These are phyloP conservation scores for Syngnathus scovelli DNA, from an alignment of 2,113 vertebrate species.

Conservation along the genomic window DNA sequence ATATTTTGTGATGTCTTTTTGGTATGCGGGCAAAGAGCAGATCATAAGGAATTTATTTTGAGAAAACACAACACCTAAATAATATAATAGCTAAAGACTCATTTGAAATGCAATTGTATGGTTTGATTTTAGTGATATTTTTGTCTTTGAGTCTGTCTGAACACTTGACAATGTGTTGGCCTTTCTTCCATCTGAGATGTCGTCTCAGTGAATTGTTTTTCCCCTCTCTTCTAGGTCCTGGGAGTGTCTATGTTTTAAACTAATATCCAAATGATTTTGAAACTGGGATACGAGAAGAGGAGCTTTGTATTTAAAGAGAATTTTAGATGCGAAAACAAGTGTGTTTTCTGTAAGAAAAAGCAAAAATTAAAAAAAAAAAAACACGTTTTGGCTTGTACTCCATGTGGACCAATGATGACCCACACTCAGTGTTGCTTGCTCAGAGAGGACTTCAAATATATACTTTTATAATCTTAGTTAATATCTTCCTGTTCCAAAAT, in stretches of 20 bases:
- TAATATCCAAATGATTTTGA: conserved; percentile 65
- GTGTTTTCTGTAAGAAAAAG: conserved; percentile 80
- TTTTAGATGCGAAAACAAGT: conserved; percentile 87
- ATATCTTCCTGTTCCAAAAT: conserved; percentile 71
- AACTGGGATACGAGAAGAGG: conserved; percentile 80
- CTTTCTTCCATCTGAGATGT: background rate
- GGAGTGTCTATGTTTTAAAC: conserved; percentile 99
- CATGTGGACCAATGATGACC: conserved; percentile 84
- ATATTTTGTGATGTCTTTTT: no score
- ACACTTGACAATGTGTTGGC: background rate
- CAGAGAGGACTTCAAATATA: conserved; percentile 77
- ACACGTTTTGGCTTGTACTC: conserved; percentile 77
- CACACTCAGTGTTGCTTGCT: conserved; percentile 98
- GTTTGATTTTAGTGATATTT: no score
- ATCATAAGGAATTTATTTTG: no score
- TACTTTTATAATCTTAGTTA: conserved; percentile 76
- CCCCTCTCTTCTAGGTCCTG: conserved; percentile 83
- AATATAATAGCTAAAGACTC: no score
- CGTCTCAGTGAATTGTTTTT: conserved; percentile 12
- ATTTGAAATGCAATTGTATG: no score
- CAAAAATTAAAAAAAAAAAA: conserved; percentile 58
- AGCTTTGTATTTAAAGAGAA: conserved; percentile 97
- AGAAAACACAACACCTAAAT: no score
- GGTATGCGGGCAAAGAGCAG: no score
- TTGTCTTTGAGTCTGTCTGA: no score